Base-by-base conservation (phyloP, 2,888 invertebrate species). In the Pheosia tremula region DNA sequence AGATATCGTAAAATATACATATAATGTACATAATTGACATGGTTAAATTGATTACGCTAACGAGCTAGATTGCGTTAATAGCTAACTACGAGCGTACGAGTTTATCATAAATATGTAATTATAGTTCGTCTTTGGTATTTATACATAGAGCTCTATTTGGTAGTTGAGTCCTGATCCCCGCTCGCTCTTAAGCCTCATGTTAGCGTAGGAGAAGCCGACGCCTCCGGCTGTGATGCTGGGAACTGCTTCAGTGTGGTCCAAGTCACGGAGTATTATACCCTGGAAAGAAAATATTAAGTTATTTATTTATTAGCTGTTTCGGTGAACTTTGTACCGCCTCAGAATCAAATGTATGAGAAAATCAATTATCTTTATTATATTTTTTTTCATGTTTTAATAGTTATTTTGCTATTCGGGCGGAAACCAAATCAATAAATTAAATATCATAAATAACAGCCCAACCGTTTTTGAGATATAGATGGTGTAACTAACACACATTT, bases 91-190 rank as follows among this genome's bases (percentile, higher is more conserved):
- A 3, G 37, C 11, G 53, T 38, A 53, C 9, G 5, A 50, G 5
- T n/a, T 13, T n/a, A 6, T 8, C 9, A 50, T 8, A 24, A 50
- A 50, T 24, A 50, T 10, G 4, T 47, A 47, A 47, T 47, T 9
- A 8, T 0, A 36, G 24, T 58, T 59, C 55, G 24, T 36, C 9
- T 62, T 63, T 64, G 53, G 43, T 56, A n/a, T 39, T 82, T 88
- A 91, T 0, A 82, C 79, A 71, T 92, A 93, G 54, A 91, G 13
- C 77, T 93, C 93, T 8, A 93, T 54, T 73, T 93, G 93, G 70
- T 87, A 93, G 80, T 93, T 93, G 57, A 93, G 83, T 0, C 91
- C 92, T 4, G 88, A 86, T 39, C 93, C 91, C 13, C 93, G 75
- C 0, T 88, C 92, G 57, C 92, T 92, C 82, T 93, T 93, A 50